phyloP scores from a whole-genome alignment of 2,888 invertebrate genomes.

The Poecilus cupreus region DNA sequence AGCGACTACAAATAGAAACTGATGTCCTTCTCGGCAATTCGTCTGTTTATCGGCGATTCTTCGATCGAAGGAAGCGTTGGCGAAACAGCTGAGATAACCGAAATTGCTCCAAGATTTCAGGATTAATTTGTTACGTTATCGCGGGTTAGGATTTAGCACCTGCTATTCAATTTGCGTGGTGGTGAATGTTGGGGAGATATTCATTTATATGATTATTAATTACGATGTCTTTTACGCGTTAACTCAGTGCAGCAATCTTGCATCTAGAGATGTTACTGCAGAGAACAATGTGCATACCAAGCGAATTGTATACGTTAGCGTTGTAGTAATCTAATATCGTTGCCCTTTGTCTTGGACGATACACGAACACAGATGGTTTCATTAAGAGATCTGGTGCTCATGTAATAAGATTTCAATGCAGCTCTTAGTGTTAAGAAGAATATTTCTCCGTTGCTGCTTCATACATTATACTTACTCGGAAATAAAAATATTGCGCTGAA shows the following conservation, averaged over 20 bases:
- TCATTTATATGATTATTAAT: neutral
- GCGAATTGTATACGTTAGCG: neutral
- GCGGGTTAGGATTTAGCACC: neutral
- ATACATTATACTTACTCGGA: neutral
- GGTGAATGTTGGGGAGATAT: neutral
- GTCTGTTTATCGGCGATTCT: neutral
- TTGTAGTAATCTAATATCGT: neutral
- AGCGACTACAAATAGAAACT: neutral
- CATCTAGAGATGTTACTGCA: neutral
- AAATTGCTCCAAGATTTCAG: neutral
- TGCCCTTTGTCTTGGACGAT: neutral
- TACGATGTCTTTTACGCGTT: neutral
- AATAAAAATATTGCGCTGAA: neutral
- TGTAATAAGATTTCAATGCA: neutral
- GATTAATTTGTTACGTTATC: neutral
- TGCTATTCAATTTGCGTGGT: neutral
- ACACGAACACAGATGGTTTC: neutral
- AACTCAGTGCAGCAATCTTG: neutral
- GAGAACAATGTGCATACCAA: neutral
- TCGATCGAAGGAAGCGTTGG: neutral
- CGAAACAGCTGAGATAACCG: neutral
- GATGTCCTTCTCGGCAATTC: neutral
- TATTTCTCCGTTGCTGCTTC: neutral
- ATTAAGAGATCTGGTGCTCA: neutral
- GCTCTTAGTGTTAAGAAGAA: neutral